Conservation (phyloP, 2,888 invertebrate species). For the Drosophila pullipes region DNA sequence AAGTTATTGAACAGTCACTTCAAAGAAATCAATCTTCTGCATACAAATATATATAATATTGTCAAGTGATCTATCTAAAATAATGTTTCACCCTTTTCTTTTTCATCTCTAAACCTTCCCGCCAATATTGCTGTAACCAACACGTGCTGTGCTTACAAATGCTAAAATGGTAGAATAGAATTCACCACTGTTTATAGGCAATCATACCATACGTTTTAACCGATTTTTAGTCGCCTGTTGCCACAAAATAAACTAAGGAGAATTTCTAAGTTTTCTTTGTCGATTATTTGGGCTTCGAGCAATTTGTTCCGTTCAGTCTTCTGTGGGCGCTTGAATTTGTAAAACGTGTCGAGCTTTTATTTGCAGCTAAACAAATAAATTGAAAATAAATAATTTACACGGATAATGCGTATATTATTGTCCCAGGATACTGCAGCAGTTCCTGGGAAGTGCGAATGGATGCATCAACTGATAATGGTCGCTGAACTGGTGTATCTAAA, state of each 20-base stretch:
- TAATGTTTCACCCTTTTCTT: not conserved
- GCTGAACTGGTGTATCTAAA: slow-evolving; percentile 10
- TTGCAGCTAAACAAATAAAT: slow-evolving; percentile 2
- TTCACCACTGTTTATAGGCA: slow-evolving; percentile 58
- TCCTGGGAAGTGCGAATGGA: not conserved
- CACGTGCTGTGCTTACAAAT: slow-evolving; percentile 32
- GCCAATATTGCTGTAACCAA: slow-evolving; percentile 24
- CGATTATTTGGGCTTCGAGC: slow-evolving; percentile 69
- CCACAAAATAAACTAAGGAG: slow-evolving; percentile 59
- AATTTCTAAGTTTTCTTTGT: slow-evolving; percentile 82
- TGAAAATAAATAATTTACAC: not conserved
- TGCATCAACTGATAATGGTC: slow-evolving; percentile 1
- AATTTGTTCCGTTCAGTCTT: slow-evolving; percentile 71
- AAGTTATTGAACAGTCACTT: not conserved
- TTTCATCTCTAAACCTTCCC: slow-evolving; percentile 10
- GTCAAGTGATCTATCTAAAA: not conserved
- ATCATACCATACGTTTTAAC: slow-evolving; percentile 54
- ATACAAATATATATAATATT: not conserved
- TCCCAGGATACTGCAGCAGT: slow-evolving; percentile 15
- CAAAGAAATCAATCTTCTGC: not conserved
- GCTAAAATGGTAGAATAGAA: slow-evolving; percentile 11
- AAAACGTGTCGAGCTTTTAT: slow-evolving; percentile 60
- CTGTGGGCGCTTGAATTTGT: slow-evolving; percentile 69
- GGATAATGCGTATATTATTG: not conserved
- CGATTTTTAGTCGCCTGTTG: slow-evolving; percentile 41